Evolutionary conservation across 53 echinoderm and acorn worm genomes (phyloP), one percentile per base, ranked within the genome.

Genomic region (Patiria pectinifera): DNA sequence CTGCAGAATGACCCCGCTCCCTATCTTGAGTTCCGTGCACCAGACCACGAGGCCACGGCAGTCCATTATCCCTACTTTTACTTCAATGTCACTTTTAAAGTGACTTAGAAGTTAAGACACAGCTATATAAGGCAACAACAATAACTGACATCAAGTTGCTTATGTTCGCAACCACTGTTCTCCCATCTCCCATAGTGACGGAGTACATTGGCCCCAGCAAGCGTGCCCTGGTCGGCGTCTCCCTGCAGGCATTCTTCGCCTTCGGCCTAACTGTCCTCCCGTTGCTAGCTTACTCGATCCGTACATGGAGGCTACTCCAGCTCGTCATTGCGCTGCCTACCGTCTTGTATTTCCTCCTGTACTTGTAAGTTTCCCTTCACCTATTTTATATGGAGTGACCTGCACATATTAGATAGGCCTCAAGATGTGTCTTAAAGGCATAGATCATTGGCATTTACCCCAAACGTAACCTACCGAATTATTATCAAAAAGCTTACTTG

Each of bases 171-270:
- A 35, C 35, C 35, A 35, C 35, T 35, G 35, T 35, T 35, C 1
- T 35, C 35, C 35, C 35, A 35, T 35, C 35, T 35, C 35, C 48
- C 87, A 45, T 87, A 97, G 97, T 93, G 46, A 91, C 94, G 15
- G 97, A 97, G 77, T 91, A 93, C 59, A 94, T 97, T 58, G 97
- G 97, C 49, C 97, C 97, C 11, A 92, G 85, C 26, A 91, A 94
- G 62, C 91, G 97, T 13, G 94, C 92, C 10, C n/a, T 93, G 5
- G 89, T 92, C 11, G 93, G 94, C n/a, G 83, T 92, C 23, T 66
- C 93, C 59, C 92, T 96, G 13, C 94, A 96, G 66, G 89, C 85
- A 48, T 92, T 93, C 91, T 96, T 96, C 76, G 92, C 94, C 47
- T n/a, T 85, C n/a, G 97, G 94, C n/a, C 84, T 94, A 84, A 94